phyloP scores from a whole-genome alignment of 2,113 vertebrate species.

The Taurulus bubalis region DNA sequence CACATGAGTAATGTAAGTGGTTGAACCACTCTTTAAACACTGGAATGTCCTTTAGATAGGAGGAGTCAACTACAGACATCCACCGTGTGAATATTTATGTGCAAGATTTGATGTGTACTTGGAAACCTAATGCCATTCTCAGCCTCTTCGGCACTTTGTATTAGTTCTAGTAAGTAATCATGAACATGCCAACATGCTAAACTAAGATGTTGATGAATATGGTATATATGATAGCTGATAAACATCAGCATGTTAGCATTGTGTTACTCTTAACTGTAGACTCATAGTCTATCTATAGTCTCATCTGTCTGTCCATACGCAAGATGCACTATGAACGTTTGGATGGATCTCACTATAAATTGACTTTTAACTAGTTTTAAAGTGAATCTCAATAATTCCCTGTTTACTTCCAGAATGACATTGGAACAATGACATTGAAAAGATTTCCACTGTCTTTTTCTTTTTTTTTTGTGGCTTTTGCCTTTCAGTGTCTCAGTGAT shows the following conservation, averaged over 20 bases:
- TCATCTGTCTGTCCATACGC: background rate
- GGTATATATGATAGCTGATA: background rate
- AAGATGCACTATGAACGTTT: background rate
- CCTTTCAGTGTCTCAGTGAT: slow-evolving; percentile 58
- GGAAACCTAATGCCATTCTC: too few species aligned
- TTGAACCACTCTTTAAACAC: background rate
- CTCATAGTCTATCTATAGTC: background rate
- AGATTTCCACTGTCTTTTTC: background rate
- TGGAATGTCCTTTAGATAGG: background rate
- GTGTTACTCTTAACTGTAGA: background rate
- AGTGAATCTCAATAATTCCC: background rate
- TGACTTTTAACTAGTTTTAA: slow-evolving; percentile 7
- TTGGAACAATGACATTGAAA: slow-evolving; percentile 43
- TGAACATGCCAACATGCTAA: too few species aligned
- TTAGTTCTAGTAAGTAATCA: too few species aligned
- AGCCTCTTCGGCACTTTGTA: too few species aligned
- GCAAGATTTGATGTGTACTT: background rate
- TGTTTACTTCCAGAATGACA: slow-evolving; percentile 48
- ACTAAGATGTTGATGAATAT: background rate
- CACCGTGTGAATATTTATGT: background rate
- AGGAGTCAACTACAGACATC: background rate
- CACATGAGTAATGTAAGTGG: background rate
- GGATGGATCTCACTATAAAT: background rate
- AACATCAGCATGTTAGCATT: background rate
- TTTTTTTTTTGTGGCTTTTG: background rate